Evolutionary conservation across 2,113 vertebrate genomes (phyloP).

Genomic region (Phaethornis superciliosus): DNA sequence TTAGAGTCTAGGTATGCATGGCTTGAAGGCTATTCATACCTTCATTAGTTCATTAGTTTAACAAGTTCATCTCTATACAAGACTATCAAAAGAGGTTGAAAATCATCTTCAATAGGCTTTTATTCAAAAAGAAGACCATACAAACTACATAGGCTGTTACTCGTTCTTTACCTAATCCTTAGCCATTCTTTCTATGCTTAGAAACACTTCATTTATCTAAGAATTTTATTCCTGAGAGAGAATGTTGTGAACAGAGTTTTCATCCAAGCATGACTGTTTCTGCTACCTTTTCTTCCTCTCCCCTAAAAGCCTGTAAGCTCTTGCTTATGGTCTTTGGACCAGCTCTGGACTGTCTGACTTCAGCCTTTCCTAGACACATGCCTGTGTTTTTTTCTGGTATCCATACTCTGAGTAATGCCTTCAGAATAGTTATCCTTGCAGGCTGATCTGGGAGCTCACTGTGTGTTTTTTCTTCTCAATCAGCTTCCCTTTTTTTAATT

Average conservation of each 20-base stretch:
- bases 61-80: neutral
- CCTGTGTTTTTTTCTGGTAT: neutral
- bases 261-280: neutral
- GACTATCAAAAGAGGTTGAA: neutral
- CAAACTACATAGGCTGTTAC: neutral
- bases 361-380: neutral
- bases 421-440: neutral
- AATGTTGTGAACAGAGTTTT: neutral
- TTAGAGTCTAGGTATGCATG: neutral
- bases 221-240: neutral
- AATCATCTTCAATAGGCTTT: neutral
- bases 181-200: neutral
- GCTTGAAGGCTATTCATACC: neutral
- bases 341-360: neutral
- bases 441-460: neutral
- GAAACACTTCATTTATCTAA: neutral
- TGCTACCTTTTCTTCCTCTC: neutral
- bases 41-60: neutral
- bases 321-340: neutral
- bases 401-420: neutral
- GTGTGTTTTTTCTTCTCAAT: neutral
- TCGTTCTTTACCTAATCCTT: neutral
- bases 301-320: neutral
- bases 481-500: neutral
- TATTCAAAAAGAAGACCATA: neutral